Evolutionary conservation across 1,140 invertebrate genomes (phyloP), one percentile per base, ranked within the genome.

Genomic region (Eriosoma lanigerum): DNA sequence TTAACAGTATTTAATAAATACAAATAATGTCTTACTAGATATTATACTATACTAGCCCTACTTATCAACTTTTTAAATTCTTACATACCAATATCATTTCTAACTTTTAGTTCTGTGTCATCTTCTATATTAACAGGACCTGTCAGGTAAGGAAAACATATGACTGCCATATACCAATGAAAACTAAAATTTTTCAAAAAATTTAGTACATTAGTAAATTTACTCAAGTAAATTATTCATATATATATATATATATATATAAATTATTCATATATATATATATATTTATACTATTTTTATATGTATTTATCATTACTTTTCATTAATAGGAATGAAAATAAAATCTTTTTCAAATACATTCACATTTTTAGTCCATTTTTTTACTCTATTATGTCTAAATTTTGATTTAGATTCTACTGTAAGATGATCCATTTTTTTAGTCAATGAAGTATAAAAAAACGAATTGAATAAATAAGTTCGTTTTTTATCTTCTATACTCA

Each of bases 331-430:
- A 85, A 99, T 93, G 82, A 99, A 90, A 75, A 99, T 91, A 86
- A 93, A 99, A 86, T 99, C 97, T 89, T 98, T 98, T 68, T 94
- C 90, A 87, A 99, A 99, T 72, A 99, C 91, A 86, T 99, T 95
- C 0, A 98, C 93, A 86, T 94, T 93, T 85, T 96, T 96, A 0
- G 97, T 98, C 97, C 97, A 99, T 19, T 92, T 96, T 85, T 96
- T 95, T 8, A 98, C 96, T 83, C 94, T 88, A 0, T 90, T 89
- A 86, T 98, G 96, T 76, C 95, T 88, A 12, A 93, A 90, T 8
- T 93, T 87, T 24, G 91, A 89, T 81, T 94, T 87, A 81, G 88
- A 89, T n/a, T 88, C 86, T 81, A 91, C 90, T 83, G 87, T 87
- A 84, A 91, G 90, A 62, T 48, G 12, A 72, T 70, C 58, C 68